Conservation (phyloP, 2,888 invertebrate species). For the Sussaba pulchella region DNA sequence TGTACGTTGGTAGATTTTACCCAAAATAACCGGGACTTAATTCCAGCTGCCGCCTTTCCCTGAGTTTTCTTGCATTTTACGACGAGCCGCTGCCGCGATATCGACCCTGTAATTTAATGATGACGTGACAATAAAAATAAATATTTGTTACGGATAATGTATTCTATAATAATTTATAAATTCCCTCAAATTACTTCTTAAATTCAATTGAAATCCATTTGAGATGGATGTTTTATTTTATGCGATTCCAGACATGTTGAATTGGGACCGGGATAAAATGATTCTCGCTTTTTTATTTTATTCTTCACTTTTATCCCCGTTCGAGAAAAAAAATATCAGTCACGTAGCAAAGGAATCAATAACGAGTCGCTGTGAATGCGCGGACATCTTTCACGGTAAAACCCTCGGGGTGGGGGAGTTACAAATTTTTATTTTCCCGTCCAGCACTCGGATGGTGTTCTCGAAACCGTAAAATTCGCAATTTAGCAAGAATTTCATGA, state of each 20-base stretch:
- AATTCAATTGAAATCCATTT: no score
- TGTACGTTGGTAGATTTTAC: background rate
- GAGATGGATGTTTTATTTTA: no score
- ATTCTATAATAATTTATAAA: no score
- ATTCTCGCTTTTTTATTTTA: background rate
- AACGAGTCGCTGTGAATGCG: constrained; percentile 32
- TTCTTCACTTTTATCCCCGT: constrained; percentile 1
- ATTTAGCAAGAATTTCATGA: constrained; percentile 28
- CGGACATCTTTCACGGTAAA: constrained; percentile 35
- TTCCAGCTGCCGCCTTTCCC: background rate
- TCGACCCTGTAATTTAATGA: background rate
- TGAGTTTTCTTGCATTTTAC: background rate
- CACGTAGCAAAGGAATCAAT: constrained; percentile 41
- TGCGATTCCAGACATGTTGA: no score
- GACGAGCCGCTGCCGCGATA: background rate
- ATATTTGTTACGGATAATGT: no score
- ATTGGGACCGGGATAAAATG: no score
- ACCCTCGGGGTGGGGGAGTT: constrained; percentile 8
- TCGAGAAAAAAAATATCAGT: constrained; percentile 3
- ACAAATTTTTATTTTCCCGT: constrained; percentile 39
- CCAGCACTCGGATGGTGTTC: constrained; percentile 13
- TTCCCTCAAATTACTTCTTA: no score
- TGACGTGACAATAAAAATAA: no score
- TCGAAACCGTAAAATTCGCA: constrained; percentile 40
- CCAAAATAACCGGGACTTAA: constrained; percentile 5